These are phyloP conservation scores for Peromyscus leucopus DNA, from an alignment of 2,113 vertebrate species.

Conservation along the genomic window DNA sequence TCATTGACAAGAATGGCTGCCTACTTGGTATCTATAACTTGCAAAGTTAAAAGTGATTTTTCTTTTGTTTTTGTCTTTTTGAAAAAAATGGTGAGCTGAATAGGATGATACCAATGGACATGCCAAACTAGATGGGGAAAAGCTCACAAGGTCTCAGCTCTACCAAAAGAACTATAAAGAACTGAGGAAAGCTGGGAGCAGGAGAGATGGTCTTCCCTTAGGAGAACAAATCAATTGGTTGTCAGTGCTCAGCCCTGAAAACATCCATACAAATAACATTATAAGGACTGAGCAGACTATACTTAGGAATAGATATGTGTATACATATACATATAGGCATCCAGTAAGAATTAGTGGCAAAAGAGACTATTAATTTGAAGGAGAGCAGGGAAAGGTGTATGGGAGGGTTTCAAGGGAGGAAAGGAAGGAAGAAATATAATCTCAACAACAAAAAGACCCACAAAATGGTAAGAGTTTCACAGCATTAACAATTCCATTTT, in stretches of 20 bases:
- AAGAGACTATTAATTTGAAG: background rate
- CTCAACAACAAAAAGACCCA: background rate
- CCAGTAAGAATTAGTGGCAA: background rate
- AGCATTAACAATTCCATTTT: background rate
- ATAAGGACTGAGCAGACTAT: background rate
- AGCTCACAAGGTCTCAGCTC: background rate
- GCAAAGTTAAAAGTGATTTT: conserved; percentile 27
- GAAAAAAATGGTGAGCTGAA: background rate
- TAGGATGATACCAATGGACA: background rate
- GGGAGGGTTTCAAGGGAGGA: background rate
- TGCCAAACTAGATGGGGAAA: background rate
- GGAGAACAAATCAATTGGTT: background rate
- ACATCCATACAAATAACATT: background rate
- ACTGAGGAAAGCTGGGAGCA: too few species aligned
- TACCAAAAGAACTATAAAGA: background rate
- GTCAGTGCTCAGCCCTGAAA: background rate
- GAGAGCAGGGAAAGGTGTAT: background rate
- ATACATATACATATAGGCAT: background rate
- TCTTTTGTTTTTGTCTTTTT: background rate
- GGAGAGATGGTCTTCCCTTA: background rate
- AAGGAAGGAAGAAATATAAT: background rate
- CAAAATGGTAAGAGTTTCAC: background rate
- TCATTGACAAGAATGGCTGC: conserved; percentile 64
- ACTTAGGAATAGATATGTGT: background rate
- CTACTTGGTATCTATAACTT: conserved; percentile 69